Evolutionary conservation across 2,888 invertebrate genomes (phyloP).

Genomic region (Pelosia muscerda): DNA sequence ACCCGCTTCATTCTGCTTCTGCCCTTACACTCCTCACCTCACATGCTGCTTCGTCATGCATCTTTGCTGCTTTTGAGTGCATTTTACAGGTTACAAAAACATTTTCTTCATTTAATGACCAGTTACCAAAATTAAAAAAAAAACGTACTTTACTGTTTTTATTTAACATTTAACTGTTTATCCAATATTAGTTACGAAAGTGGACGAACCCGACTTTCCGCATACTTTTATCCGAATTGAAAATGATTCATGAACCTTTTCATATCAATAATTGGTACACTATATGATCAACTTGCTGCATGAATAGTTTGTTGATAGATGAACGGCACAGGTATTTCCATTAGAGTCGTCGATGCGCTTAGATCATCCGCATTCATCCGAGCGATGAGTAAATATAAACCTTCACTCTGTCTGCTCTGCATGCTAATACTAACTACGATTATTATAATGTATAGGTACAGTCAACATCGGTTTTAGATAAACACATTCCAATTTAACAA

Average conservation of each 20-base stretch:
- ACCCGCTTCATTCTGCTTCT: no score
- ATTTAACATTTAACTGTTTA: no score
- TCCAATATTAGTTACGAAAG: no score
- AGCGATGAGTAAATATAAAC: constrained; percentile 49
- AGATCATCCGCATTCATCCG: constrained; percentile 53
- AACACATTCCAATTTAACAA: background rate
- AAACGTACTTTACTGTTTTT: no score
- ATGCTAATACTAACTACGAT: constrained; percentile 36
- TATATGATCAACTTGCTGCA: background rate
- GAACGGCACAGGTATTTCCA: constrained; percentile 33
- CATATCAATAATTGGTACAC: background rate
- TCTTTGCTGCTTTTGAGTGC: no score
- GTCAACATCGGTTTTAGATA: background rate
- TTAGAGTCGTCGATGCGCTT: constrained; percentile 32
- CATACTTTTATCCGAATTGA: background rate
- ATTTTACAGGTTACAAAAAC: no score
- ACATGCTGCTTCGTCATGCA: no score
- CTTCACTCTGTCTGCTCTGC: constrained; percentile 26
- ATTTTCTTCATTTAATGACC: no score
- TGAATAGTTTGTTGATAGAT: constrained; percentile 25
- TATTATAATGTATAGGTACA: constrained; percentile 7
- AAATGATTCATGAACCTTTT: background rate
- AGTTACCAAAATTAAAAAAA: no score
- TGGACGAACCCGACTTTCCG: no score
- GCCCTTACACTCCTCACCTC: no score